phyloP scores from a whole-genome alignment of 1,140 invertebrate genomes.

The Marisa cornuarietis region DNA sequence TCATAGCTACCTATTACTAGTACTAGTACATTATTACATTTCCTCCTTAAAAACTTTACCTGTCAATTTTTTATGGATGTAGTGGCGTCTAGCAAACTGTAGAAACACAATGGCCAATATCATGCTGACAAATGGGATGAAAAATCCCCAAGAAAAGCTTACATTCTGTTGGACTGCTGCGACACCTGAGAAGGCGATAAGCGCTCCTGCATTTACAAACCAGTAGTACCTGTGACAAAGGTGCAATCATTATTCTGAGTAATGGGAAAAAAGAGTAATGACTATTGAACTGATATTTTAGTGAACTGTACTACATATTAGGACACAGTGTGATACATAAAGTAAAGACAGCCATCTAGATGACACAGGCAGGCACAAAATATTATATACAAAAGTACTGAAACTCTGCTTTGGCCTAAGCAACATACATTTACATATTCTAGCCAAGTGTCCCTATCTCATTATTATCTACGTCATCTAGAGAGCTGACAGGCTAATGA shows the following conservation, averaged over 20 bases:
- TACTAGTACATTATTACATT: too few relatives aligned
- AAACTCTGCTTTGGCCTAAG: too few relatives aligned
- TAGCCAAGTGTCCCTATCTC: too few relatives aligned
- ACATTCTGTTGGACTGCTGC: slow-evolving; percentile 66
- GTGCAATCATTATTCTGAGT: too few relatives aligned
- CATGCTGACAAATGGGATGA: slow-evolving; percentile 61
- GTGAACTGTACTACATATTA: not conserved
- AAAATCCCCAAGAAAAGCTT: slow-evolving; percentile 66
- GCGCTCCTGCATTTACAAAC: slow-evolving; percentile 67
- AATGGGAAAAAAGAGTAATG: not conserved
- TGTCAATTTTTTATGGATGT: slow-evolving; percentile 32
- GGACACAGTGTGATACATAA: not conserved
- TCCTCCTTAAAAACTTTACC: slow-evolving; percentile 41
- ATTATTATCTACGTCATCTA: too few relatives aligned
- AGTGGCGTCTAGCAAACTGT: slow-evolving; percentile 33
- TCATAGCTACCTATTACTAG: too few relatives aligned
- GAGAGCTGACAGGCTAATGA: too few relatives aligned
- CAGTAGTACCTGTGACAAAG: slow-evolving; percentile 63
- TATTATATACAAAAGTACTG: too few relatives aligned
- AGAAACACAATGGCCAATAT: slow-evolving; percentile 48
- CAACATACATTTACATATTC: too few relatives aligned
- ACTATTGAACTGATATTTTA: not conserved
- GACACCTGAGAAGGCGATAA: slow-evolving; percentile 63
- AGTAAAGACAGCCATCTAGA: too few relatives aligned
- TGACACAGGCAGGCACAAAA: too few relatives aligned